Base-by-base conservation (phyloP, 2,797 vertebrate species). In the Neosilurus hyrtlii region DNA sequence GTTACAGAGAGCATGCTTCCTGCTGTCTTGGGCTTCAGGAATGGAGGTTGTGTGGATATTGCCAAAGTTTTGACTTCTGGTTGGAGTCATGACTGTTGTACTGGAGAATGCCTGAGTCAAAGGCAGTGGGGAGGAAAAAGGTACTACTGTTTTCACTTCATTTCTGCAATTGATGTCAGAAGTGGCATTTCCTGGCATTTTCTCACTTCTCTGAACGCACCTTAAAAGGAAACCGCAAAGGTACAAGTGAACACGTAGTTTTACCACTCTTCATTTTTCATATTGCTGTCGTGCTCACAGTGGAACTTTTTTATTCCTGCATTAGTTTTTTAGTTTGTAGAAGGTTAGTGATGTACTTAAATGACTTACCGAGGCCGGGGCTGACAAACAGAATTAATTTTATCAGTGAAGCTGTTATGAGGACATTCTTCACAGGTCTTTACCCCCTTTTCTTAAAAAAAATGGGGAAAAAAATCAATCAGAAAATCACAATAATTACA, bases 291-390 rank as follows among this genome's bases (percentile, higher is more conserved):
- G 16, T 75, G 30, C 54, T 35, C 0, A 18, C 20, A 22, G 10
- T 3, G 22, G 10, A 57, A 56, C 0, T 2, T 35, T 12, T 37
- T 59, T 37, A 7, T 4, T 20, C 30, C 30, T 57, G 4, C 54
- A 74, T 30, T 10, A 22, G 37, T 75, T 59, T 37, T 59, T 75
- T 37, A 18, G 2, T n/a, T 61, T 76, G 6, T 37, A 43, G 8
- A 61, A 61, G 1, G 8, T 76, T 37, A 74, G 7, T 8, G 16
- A 30, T 30, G 14, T 56, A 14, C 18, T 73, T 4, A 80, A 16
- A 35, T 0, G 9, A 89, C 92, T 9, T 92, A 94, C 94, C 86
- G 24, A 75, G 59, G 92, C 92, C 89, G 91, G 86, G 86, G 81
- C 61, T 24, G 1, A 84, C 94, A 94, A 0, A 0, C 0, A 0